These are phyloP conservation scores for Acrocephalus scirpaceus DNA, from an alignment of 2,797 vertebrate species.

Conservation along the genomic window DNA sequence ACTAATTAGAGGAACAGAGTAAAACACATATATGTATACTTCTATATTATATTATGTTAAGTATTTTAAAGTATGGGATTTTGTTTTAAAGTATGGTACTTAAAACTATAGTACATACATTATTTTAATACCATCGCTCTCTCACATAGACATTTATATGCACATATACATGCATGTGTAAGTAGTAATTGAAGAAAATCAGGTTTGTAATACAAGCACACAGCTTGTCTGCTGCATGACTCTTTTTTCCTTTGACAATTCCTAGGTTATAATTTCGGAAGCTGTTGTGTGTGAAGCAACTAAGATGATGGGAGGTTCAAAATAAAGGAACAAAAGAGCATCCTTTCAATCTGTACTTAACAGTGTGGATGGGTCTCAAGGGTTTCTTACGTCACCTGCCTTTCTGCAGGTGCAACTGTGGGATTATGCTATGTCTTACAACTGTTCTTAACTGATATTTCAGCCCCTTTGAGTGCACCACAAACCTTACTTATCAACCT, in stretches of 20 bases:
- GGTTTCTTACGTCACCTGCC: background rate
- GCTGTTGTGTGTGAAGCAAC: background rate
- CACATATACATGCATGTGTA: background rate
- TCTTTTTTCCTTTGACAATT: background rate
- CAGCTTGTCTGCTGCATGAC: background rate
- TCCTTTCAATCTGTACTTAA: background rate
- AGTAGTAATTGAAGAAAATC: background rate
- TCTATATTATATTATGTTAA: background rate
- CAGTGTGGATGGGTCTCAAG: background rate
- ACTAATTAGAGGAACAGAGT: background rate
- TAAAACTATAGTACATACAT: background rate
- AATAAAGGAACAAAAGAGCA: background rate
- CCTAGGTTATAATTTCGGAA: background rate
- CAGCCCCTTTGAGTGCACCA: background rate
- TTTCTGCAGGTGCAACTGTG: background rate
- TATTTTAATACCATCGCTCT: background rate
- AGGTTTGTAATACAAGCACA: background rate
- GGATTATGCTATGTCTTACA: background rate
- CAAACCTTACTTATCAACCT: background rate
- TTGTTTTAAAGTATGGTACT: background rate
- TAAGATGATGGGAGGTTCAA: background rate
- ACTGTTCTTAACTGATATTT: background rate
- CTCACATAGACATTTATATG: background rate
- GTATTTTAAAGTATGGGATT: background rate
- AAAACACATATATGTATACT: background rate